Evolutionary conservation across 1,140 invertebrate species (phyloP), one percentile per base, ranked within the genome.

Genomic region (Drosophila repletoides): DNA sequence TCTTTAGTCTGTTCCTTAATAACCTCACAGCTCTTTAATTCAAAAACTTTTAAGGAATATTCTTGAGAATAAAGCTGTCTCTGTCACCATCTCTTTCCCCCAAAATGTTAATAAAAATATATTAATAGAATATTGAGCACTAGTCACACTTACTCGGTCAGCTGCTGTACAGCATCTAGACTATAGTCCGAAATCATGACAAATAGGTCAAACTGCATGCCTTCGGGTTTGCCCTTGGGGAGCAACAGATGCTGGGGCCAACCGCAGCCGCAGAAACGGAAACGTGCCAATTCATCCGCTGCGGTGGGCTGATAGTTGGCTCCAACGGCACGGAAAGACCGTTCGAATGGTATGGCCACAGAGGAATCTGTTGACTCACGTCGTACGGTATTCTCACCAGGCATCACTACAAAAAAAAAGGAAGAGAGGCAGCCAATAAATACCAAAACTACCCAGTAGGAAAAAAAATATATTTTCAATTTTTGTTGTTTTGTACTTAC

Each of bases 291-390:
- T 51, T 88, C 72, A 17, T 84, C 76, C 5, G 72, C 56, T 12
- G 73, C 87, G 22, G 67, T 88, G 1, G 89, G 84, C 21, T 80
- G 76, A 48, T 80, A 70, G 19, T 36, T 60, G 5, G 72, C 71
- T 6, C 91, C 91, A 34, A 94, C 81, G 48, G 94, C 91, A 7
- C 93, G 90, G 91, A 94, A 95, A 3, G 92, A 93, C 26, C 92
- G 90, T 36, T 94, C 93, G 60, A 93, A 93, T 2, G 93, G 92
- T 72, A 94, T 93, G 0, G 93, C 94, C 5, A 95, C 92, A n/a
- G 92, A 92, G 1, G 93, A 94, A 0, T 93, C 90, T 0, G 76
- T 88, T 0, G 93, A 94, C 1, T 79, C 72, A 28, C 94, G 91
- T 1, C 88, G 89, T 7, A 94, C 91, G 1, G 77, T 91, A 59